phyloP scores from a whole-genome alignment of 2,113 vertebrate genomes.

The Sylvilagus bachmani region DNA sequence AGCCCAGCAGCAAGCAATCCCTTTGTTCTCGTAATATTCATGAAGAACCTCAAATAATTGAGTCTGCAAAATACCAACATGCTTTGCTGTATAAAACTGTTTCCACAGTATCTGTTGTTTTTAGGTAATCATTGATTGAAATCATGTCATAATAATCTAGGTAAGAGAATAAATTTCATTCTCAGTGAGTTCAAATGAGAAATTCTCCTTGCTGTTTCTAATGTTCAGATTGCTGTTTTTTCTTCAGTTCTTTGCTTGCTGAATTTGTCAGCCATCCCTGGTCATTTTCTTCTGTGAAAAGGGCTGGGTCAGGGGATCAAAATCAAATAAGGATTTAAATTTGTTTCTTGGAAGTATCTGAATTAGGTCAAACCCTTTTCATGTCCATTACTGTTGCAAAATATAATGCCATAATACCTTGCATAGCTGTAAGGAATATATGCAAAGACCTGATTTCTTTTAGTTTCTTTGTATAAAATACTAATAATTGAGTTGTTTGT shows the following conservation, averaged over 20 bases:
- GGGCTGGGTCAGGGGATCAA: neutral
- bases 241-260: neutral
- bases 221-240: slow-evolving; percentile 30
- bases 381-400: neutral
- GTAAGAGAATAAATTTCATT: slow-evolving; percentile 50
- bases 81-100: slow-evolving; percentile 37
- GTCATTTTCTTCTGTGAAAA: slow-evolving; percentile 36
- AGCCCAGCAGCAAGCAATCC: slow-evolving; percentile 45
- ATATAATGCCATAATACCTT: neutral
- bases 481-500: neutral
- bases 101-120: slow-evolving; percentile 54
- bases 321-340: slow-evolving; percentile 1
- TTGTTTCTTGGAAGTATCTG: neutral
- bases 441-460: neutral
- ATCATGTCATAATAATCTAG: slow-evolving; percentile 46
- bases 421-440: neutral
- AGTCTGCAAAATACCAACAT: slow-evolving; percentile 15
- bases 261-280: neutral
- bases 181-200: slow-evolving; percentile 35
- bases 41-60: slow-evolving; percentile 56
- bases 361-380: slow-evolving; percentile 45
- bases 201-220: neutral
- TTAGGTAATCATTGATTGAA: slow-evolving; percentile 44
- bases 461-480: slow-evolving; percentile 22
- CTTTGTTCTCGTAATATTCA: slow-evolving; percentile 59